Conservation (phyloP, 2,888 invertebrate genomes). For the Ophion costatus region DNA sequence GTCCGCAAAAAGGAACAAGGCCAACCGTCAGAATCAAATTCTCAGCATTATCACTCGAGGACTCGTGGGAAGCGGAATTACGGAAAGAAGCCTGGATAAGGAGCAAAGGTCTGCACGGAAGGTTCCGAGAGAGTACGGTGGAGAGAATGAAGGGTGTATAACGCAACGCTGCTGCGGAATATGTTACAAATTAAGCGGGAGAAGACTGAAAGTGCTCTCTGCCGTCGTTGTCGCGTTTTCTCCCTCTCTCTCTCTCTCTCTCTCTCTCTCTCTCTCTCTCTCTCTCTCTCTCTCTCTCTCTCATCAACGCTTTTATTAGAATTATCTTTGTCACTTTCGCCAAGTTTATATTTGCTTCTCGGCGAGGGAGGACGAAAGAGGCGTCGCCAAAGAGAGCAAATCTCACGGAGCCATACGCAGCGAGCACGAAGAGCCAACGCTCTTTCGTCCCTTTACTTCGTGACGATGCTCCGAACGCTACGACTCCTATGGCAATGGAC, state of each 20-base stretch:
- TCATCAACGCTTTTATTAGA: slow-evolving; percentile 83
- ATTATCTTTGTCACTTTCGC: slow-evolving; percentile 83
- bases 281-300: slow-evolving; percentile 66
- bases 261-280: slow-evolving; percentile 63
- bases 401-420: slow-evolving; percentile 80
- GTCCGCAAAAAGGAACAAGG: background rate
- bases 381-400: slow-evolving; percentile 69
- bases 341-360: slow-evolving; percentile 83
- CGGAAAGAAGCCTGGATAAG: slow-evolving; percentile 8
- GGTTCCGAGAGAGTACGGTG: slow-evolving; percentile 20
- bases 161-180: slow-evolving; percentile 80
- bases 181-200: slow-evolving; percentile 83
- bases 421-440: slow-evolving; percentile 54
- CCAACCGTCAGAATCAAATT: background rate
- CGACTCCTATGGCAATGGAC: background rate
- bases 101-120: slow-evolving; percentile 40
- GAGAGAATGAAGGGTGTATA: slow-evolving; percentile 68
- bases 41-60: background rate
- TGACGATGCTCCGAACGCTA: background rate
- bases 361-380: slow-evolving; percentile 48
- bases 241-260: slow-evolving; percentile 66
- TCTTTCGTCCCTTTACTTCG: slow-evolving; percentile 38
- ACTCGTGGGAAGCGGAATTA: slow-evolving; percentile 34
- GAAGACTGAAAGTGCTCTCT: slow-evolving; percentile 78
- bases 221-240: slow-evolving; percentile 73